Percentiles rank a stretch among this genome's conserved stretches.
Evolutionary conservation across 2,113 vertebrate species (phyloP).

Genomic region (Mesitornis unicolor): DNA sequence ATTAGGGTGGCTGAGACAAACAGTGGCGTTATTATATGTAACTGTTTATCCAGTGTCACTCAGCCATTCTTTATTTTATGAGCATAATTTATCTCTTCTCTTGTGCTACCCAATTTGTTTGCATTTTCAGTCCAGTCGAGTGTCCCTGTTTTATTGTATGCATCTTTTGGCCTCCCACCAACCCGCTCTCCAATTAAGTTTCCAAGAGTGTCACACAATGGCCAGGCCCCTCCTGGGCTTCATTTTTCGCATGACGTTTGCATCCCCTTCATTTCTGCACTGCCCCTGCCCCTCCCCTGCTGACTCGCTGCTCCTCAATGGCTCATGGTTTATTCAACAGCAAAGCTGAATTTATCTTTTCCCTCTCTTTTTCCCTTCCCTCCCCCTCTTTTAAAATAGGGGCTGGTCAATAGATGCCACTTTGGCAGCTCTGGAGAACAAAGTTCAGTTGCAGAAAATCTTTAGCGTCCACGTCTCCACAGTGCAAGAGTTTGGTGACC

Average conservation of each 20-base stretch:
- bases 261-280: not conserved
- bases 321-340: slow-evolving; percentile 68
- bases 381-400: not conserved
- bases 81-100: slow-evolving; percentile 31
- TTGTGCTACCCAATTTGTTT: slow-evolving; percentile 51
- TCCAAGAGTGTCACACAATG: not conserved
- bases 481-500: not conserved
- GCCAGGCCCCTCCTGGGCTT: not conserved
- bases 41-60: slow-evolving; percentile 26
- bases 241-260: not conserved
- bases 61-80: slow-evolving; percentile 32
- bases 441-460: not conserved
- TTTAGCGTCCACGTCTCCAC: rapidly evolving
- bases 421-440: not conserved
- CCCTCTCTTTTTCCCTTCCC: not conserved
- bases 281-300: not conserved
- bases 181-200: slow-evolving; percentile 6
- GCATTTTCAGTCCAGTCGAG: not conserved
- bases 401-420: not conserved
- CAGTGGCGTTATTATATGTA: slow-evolving; percentile 19
- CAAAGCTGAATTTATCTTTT: not conserved
- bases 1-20: slow-evolving; percentile 41
- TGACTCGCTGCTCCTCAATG: not conserved
- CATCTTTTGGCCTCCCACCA: slow-evolving; percentile 46
- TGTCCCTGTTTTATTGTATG: not conserved